Conservation (phyloP, 2,888 invertebrate species). For the Allacma fusca region DNA sequence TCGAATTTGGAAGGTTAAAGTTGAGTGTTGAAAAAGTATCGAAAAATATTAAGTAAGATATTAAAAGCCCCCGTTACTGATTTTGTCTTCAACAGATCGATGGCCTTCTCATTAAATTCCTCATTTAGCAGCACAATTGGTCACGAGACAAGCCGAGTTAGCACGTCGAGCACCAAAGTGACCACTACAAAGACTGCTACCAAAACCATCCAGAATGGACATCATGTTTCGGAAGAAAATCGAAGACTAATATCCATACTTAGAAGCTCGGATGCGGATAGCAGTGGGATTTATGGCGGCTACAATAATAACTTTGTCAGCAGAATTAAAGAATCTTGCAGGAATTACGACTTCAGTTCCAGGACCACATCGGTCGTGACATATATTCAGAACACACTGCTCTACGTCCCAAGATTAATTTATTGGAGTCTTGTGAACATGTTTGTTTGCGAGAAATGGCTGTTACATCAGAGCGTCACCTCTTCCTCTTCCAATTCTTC, state of each 20-base stretch:
- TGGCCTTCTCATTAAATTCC: slow-evolving; percentile 12
- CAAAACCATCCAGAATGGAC: background rate
- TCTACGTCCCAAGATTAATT: slow-evolving; percentile 18
- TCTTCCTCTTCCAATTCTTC: background rate
- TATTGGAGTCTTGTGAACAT: slow-evolving; percentile 37
- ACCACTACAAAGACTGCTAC: background rate
- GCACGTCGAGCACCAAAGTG: background rate
- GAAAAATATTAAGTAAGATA: too few relatives aligned
- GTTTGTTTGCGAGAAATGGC: slow-evolving; percentile 48
- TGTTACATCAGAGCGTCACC: slow-evolving; percentile 29
- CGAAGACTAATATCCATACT: background rate
- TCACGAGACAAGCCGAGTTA: background rate
- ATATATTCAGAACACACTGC: background rate
- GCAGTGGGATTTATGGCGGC: background rate
- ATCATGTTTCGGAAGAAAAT: background rate
- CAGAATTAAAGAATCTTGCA: background rate
- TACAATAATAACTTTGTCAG: background rate
- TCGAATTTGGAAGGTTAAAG: too few relatives aligned
- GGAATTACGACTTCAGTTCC: background rate
- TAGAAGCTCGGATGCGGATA: background rate
- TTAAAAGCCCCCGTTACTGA: too few relatives aligned
- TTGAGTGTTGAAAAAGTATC: too few relatives aligned
- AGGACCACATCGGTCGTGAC: background rate
- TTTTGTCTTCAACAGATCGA: background rate
- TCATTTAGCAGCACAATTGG: slow-evolving; percentile 6